A percentile compares a stretch with the other conserved stretches of the same genome.
phyloP scores from a whole-genome alignment of 2,797 vertebrate species.

The Eospalax fontanierii region DNA sequence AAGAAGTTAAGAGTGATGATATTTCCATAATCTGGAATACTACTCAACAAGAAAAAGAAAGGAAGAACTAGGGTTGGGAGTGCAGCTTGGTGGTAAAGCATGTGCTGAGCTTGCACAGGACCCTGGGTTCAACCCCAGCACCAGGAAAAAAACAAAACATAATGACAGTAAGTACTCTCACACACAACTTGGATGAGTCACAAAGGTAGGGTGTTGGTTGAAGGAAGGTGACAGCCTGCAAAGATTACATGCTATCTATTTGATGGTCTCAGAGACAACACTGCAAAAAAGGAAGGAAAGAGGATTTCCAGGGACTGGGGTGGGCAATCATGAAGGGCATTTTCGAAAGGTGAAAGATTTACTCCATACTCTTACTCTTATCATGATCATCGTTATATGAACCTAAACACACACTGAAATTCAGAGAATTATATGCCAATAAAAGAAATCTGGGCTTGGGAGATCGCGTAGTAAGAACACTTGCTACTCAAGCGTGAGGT shows the following conservation, averaged over 20 bases:
- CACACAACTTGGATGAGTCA: not conserved
- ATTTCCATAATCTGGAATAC: not conserved
- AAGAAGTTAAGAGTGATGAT: constrained; percentile 13
- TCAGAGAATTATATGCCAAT: not conserved
- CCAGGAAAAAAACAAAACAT: no score
- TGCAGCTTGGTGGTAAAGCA: not conserved
- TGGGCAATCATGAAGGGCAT: not conserved
- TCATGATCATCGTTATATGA: not conserved
- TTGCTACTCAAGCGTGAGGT: no score
- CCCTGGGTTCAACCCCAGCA: not conserved
- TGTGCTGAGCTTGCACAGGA: not conserved
- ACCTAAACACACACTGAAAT: not conserved
- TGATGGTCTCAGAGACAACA: constrained; percentile 15
- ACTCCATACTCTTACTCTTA: not conserved
- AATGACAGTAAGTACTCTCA: not conserved
- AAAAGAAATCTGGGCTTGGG: no score
- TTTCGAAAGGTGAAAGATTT: not conserved
- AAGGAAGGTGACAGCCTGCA: not conserved
- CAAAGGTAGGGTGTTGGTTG: not conserved
- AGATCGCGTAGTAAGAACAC: no score
- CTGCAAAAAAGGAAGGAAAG: not conserved
- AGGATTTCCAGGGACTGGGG: not conserved
- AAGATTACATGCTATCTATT: not conserved
- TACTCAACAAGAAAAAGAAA: constrained; percentile 35
- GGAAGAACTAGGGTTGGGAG: not conserved